A percentile compares a stretch with the other conserved stretches of the same genome.
These are phyloP conservation scores for Nyctereutes procyonoides DNA, from an alignment of 2,113 vertebrate genomes.

Conservation along the genomic window DNA sequence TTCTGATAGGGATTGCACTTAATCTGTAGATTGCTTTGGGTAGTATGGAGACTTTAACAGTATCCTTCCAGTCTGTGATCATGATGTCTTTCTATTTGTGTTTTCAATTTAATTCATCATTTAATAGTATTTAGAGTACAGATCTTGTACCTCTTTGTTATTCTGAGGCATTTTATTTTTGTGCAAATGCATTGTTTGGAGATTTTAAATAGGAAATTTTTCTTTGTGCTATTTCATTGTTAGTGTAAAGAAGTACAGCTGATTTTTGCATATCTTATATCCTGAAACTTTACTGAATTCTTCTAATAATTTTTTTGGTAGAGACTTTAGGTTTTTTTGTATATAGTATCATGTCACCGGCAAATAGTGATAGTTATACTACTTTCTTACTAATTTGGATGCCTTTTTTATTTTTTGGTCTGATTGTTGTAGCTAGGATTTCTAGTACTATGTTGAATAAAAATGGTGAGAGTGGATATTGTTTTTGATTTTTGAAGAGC, in stretches of 20 bases:
- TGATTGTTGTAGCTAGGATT: background rate
- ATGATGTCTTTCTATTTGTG: background rate
- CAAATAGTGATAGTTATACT: background rate
- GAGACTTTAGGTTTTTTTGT: background rate
- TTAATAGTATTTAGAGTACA: background rate
- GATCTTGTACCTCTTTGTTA: background rate
- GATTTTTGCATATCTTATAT: background rate
- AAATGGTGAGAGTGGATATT: background rate
- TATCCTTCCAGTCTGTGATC: background rate
- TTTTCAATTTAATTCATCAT: background rate
- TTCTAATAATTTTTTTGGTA: background rate
- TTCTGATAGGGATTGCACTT: background rate
- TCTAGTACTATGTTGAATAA: background rate
- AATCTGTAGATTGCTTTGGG: background rate
- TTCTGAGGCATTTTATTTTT: background rate
- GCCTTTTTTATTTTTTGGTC: background rate
- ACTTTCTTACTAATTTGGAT: background rate
- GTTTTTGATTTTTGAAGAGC: background rate
- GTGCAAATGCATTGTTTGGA: background rate
- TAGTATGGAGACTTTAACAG: background rate
- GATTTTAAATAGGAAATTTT: background rate
- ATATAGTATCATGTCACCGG: background rate
- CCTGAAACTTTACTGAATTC: background rate
- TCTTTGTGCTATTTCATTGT: background rate
- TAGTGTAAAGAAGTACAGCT: background rate